Evolutionary conservation across 2,888 invertebrate species (phyloP).

Genomic region (Loripinus fragilis): DNA sequence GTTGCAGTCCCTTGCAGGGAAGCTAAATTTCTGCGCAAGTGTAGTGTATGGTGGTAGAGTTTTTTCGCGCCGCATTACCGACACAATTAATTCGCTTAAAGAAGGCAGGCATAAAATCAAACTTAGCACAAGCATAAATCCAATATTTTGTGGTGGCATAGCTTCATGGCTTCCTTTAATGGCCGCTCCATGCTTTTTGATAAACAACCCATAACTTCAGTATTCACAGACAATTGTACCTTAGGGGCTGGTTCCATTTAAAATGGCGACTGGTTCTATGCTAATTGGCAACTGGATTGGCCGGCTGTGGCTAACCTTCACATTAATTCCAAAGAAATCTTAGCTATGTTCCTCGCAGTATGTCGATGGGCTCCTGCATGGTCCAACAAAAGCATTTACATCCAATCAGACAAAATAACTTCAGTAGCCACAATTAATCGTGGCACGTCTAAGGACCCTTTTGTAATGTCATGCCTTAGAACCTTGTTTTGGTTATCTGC

Average conservation of each 20-base stretch:
- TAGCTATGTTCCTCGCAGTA: constrained; percentile 18
- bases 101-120: constrained; percentile 19
- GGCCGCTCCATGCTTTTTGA: constrained; percentile 33
- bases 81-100: constrained; percentile 6
- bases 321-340: constrained; percentile 31
- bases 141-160: constrained; percentile 33
- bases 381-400: constrained; percentile 15
- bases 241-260: constrained; percentile 10
- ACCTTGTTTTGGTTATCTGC: constrained; percentile 41
- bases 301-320: constrained; percentile 1
- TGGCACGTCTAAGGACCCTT: constrained; percentile 15
- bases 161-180: constrained; percentile 32
- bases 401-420: constrained; percentile 25
- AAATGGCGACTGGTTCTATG: constrained; percentile 31
- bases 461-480: constrained; percentile 22
- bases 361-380: constrained; percentile 26
- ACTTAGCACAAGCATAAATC: background rate
- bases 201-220: constrained; percentile 19
- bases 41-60: too few relatives aligned
- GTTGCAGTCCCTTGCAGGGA: too few relatives aligned
- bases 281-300: constrained; percentile 23
- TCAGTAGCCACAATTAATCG: constrained; percentile 33
- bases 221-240: constrained; percentile 30
- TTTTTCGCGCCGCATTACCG: too few relatives aligned
- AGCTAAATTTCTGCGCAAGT: too few relatives aligned